Percentiles rank a stretch among this genome's conserved stretches.
Conservation (phyloP, 2,113 vertebrate species). For the Alectura lathami region DNA sequence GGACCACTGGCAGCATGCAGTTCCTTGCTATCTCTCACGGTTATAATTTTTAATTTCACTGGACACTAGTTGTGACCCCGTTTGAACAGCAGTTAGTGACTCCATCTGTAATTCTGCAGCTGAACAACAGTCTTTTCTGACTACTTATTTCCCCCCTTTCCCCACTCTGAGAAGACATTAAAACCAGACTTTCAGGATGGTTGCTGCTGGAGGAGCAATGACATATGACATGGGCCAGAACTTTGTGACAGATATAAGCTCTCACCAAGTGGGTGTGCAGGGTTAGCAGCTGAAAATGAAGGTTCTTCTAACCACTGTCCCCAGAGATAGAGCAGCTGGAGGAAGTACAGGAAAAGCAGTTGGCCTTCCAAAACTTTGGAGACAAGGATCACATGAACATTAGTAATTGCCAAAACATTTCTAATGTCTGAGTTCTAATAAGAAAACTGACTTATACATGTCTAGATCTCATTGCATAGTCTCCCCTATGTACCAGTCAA, state of each 20-base stretch:
- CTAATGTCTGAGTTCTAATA: background rate
- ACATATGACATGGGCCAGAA: background rate
- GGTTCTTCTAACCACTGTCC: background rate
- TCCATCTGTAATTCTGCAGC: background rate
- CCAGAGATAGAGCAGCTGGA: background rate
- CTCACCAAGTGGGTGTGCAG: accelerated
- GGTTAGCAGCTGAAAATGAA: background rate
- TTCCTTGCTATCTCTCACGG: background rate
- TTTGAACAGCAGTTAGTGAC: background rate
- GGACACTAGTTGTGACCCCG: background rate
- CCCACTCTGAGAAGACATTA: background rate
- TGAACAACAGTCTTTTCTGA: background rate
- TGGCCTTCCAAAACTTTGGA: background rate
- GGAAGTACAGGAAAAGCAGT: background rate
- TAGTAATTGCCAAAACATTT: background rate
- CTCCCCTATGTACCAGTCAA: background rate
- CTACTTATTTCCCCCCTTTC: background rate
- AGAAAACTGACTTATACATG: background rate
- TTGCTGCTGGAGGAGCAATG: background rate
- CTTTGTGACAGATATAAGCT: accelerated
- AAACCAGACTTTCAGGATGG: background rate
- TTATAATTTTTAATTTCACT: background rate
- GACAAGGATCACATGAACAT: background rate
- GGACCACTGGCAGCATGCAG: background rate
- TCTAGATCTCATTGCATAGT: background rate